Base-by-base conservation (phyloP, 1,140 invertebrate genomes). In the Anoplolepis gracilipes region DNA sequence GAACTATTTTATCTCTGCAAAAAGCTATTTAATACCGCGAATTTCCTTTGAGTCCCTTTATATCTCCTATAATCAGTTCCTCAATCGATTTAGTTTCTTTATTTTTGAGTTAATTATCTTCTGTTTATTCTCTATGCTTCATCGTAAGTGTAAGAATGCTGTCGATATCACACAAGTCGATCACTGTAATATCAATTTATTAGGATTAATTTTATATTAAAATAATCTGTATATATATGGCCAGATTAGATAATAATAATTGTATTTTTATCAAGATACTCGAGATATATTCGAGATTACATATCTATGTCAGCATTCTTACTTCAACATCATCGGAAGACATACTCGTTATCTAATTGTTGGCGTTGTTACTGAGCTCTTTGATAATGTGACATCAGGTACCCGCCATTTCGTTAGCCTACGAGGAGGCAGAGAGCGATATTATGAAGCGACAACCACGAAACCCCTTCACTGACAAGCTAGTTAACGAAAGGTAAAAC, bases 361-460 rank as follows among this genome's bases (percentile, higher is more conserved):
- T 88, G 86, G 86, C 86, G 87, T 90, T 93, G 87, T 93, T 92
- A 94, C 92, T 94, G 91, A 94, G 92, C 91, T 93, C 94, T 72
- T 94, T 94, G 93, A 94, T 94, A 93, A 94, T 94, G 87, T 95
- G 93, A 95, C 93, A 87, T 96, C 94, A 99, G 98, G 98, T 99
- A 95, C 99, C 99, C 95, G 99, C 99, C 96, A 99, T 99, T 96
- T 99, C 99, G 93, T 97, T 99, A 96, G 99, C 99, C 95, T 99
- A 99, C 96, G 99, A 99, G 97, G 97, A 98, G 96, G 98, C 99
- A 93, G 99, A 99, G 96, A 98, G 98, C 95, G 99, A 99, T 97
- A 99, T 99, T 96, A 99, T 99, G 99, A 99, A 99, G 97, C 97
- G 99, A 95, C 97, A 97, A 95, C 99, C 99, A 95, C 97, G 99